Conservation (phyloP, 2,888 invertebrate species). For the Bellardia pandia region DNA sequence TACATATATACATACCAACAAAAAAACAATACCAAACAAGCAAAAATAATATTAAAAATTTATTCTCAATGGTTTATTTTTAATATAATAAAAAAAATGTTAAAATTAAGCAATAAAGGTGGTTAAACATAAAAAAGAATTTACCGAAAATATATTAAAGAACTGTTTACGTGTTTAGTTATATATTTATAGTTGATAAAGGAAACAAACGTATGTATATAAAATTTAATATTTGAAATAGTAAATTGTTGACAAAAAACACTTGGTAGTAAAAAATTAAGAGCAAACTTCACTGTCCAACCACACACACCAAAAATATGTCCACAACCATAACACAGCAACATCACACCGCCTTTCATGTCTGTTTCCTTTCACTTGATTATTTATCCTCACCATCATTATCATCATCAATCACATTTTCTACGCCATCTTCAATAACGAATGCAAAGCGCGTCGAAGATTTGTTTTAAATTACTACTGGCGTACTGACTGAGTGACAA, state of each 20-base stretch:
- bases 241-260: conserved; percentile 56
- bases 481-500: conserved; percentile 54
- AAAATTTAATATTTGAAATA: conserved; percentile 45
- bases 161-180: not conserved
- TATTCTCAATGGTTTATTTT: conserved; percentile 55
- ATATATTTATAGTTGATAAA: conserved; percentile 24
- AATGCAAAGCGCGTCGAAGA: conserved; percentile 62
- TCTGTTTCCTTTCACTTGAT: conserved; percentile 38
- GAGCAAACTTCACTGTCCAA: conserved; percentile 67
- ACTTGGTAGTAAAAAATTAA: conserved; percentile 60
- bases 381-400: conserved; percentile 23
- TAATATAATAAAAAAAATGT: conserved; percentile 56
- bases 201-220: conserved; percentile 26
- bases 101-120: conserved; percentile 66
- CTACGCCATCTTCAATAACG: conserved; percentile 52
- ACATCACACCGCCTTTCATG: conserved; percentile 56
- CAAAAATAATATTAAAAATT: conserved; percentile 8
- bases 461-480: conserved; percentile 61
- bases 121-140: conserved; percentile 54
- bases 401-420: conserved; percentile 47
- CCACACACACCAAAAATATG: conserved; percentile 67
- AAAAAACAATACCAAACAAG: not conserved
- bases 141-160: conserved; percentile 43
- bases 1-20: not conserved
- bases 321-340: conserved; percentile 67